These are phyloP conservation scores for Platycheirus albimanus DNA, from an alignment of 2,888 invertebrate species.

Conservation along the genomic window DNA sequence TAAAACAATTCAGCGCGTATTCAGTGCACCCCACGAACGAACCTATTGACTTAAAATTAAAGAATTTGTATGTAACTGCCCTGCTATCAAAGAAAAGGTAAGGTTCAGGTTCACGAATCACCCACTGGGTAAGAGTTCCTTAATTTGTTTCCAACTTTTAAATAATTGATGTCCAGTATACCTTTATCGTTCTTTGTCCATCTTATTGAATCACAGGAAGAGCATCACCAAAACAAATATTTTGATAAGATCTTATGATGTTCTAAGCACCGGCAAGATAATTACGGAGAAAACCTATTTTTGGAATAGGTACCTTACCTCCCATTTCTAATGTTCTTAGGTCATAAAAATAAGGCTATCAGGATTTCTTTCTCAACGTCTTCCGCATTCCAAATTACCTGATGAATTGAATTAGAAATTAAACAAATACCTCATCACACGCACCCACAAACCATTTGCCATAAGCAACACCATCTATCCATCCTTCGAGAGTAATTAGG, in stretches of 20 bases:
- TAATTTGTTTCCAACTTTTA: no score
- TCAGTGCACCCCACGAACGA: no score
- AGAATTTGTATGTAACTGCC: no score
- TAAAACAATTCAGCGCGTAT: no score
- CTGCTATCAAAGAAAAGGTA: no score
- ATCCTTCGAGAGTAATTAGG: constrained; percentile 47
- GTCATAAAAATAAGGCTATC: constrained; percentile 52
- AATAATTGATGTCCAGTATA: no score
- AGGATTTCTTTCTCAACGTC: constrained; percentile 10
- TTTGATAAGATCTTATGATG: constrained; percentile 4
- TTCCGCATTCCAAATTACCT: constrained; percentile 29
- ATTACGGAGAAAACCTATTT: constrained; percentile 46
- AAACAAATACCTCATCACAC: constrained; percentile 22
- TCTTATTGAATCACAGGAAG: constrained; percentile 12
- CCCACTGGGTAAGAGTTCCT: no score
- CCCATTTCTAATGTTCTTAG: constrained; percentile 42
- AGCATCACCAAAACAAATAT: neutral
- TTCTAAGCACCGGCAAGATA: neutral
- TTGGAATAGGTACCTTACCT: no score
- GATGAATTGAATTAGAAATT: constrained; percentile 58
- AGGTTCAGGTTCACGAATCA: no score
- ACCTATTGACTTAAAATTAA: no score
- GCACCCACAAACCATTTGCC: constrained; percentile 27
- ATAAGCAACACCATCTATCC: neutral
- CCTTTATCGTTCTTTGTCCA: no score